Evolutionary conservation across 2,797 vertebrate species (phyloP), one percentile per base, ranked within the genome.

Genomic region (Smutsia temminckii): DNA sequence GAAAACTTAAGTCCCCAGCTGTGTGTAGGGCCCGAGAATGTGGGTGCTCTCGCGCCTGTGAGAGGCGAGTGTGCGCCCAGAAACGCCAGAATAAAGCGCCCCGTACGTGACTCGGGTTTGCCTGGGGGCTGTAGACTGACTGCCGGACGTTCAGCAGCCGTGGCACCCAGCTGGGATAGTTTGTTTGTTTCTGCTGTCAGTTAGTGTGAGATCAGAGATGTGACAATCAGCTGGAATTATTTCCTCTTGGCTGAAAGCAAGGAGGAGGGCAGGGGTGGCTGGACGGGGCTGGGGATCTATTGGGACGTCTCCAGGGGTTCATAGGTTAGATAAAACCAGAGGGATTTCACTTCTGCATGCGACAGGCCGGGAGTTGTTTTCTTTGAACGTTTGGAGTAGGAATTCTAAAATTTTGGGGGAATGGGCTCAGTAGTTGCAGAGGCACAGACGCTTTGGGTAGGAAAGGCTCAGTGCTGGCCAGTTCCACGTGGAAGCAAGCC

Each of bases 1-100:
- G 75, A 89, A 91, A 95, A 95, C 92, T 46, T 46, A 84, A 83
- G 86, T 69, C 83, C 78, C 53, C 64, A 69, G 90, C 81, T 40
- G 71, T 59, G 68, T 51, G 77, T 68, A 17, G 78, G 88, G 66
- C 64, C 14, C 0, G 29, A n/a, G 61, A 53, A 42, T 69, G 74
- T 63, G 71, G 32, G 51, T 87, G 89, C 46, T 29, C 51, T 80
- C 37, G 75, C 92, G 66, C 80, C 92, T 83, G 68, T 16, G 42
- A 63, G 64, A 93, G 66, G 71, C 29, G 57, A 74, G 87, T 69
- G 92, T 69, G 78, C 79, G 64, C 37, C 68, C 64, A 14, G 66
- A 21, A 27, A 66, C 51, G 86, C 57, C 80, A 4, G 77, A 51
- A 94, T 79, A 51, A 96, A 95, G 83, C 92, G 75, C 88, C 21